These are phyloP conservation scores for Schizopygopsis malacanthus DNA, from an alignment of 2,797 vertebrate genomes.

Conservation along the genomic window DNA sequence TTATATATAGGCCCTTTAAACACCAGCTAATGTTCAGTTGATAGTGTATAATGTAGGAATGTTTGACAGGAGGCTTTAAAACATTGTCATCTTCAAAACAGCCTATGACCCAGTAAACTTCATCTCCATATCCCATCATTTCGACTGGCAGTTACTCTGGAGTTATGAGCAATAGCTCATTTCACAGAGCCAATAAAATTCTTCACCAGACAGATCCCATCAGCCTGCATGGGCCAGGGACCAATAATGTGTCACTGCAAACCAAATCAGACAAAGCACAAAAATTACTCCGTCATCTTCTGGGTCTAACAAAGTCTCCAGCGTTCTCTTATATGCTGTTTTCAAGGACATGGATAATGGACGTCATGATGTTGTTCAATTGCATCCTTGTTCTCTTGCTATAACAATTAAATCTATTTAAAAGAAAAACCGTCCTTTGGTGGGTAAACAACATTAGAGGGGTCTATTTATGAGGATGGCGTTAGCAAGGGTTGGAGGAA, in stretches of 20 bases:
- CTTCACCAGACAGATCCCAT: conserved; percentile 35
- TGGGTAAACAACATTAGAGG: conserved; percentile 5
- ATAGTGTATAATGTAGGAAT: background rate
- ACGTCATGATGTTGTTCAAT: conserved; percentile 1
- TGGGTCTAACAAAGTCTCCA: conserved; percentile 30
- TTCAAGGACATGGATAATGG: conserved; percentile 13
- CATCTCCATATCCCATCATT: conserved; percentile 20
- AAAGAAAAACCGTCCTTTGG: conserved; percentile 14
- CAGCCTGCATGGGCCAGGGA: conserved; percentile 16
- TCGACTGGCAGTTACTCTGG: conserved; percentile 18
- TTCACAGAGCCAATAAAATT: conserved; percentile 36
- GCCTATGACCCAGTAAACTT: background rate
- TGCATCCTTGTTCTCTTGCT: conserved; percentile 13
- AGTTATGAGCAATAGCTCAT: conserved; percentile 33
- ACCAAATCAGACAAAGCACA: conserved; percentile 37
- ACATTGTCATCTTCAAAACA: conserved; percentile 16
- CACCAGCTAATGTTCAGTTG: background rate
- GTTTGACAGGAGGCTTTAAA: conserved; percentile 16
- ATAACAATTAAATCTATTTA: conserved; percentile 43
- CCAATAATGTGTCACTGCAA: conserved; percentile 49
- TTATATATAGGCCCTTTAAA: background rate
- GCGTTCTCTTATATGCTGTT: conserved; percentile 17
- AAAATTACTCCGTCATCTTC: conserved; percentile 28
- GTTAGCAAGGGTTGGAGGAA: background rate
- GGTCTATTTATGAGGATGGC: conserved; percentile 23